Evolutionary conservation across 2,888 invertebrate genomes (phyloP).

Genomic region (Furcula furcula): DNA sequence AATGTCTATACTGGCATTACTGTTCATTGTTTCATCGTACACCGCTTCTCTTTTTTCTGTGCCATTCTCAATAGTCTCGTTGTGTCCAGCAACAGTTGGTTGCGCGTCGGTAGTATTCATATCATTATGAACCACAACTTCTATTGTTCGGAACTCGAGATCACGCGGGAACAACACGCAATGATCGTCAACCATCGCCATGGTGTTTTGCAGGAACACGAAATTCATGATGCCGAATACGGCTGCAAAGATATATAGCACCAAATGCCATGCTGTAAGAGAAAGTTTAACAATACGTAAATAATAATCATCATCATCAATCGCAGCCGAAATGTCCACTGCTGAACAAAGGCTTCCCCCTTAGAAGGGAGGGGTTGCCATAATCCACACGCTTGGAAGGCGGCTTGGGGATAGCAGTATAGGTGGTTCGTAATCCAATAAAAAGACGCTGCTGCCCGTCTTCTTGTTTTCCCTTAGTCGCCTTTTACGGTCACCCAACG

Average conservation of each 20-base stretch:
- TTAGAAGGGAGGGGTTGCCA: no score
- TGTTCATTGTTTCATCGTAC: constrained; percentile 20
- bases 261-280: constrained; percentile 66
- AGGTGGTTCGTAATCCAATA: no score
- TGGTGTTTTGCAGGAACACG: constrained; percentile 60
- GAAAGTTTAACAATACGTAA: no score
- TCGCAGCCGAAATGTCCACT: no score
- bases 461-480: no score
- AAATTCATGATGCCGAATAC: constrained; percentile 64
- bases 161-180: constrained; percentile 59
- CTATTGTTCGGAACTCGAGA: constrained; percentile 51
- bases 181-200: constrained; percentile 54
- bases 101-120: constrained; percentile 32
- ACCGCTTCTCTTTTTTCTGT: constrained; percentile 38
- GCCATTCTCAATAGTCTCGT: constrained; percentile 13
- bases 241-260: constrained; percentile 55
- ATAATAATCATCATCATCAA: no score
- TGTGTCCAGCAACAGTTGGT: constrained; percentile 21
- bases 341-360: no score
- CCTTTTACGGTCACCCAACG: no score
- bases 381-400: no score
- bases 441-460: no score
- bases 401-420: no score
- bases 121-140: constrained; percentile 26
- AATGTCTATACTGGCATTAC: constrained; percentile 16